phyloP scores from a whole-genome alignment of 2,888 invertebrate species.

The Drosophila mettleri region DNA sequence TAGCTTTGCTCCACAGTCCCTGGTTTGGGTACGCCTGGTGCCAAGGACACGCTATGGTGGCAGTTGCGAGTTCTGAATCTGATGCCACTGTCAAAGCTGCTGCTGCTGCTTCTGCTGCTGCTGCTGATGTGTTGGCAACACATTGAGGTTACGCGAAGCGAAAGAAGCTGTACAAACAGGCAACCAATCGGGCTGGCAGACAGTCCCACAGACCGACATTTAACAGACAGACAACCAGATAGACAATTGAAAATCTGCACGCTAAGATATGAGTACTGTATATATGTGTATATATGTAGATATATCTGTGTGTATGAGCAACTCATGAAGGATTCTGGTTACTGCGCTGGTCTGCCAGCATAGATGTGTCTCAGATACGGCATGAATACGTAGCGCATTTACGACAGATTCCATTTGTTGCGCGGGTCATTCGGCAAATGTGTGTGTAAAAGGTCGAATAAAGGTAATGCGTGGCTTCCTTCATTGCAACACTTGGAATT shows the following conservation, averaged over 20 bases:
- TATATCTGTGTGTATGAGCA: background rate
- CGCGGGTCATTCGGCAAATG: conserved; percentile 45
- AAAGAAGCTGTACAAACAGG: conserved; percentile 42
- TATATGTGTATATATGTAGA: background rate
- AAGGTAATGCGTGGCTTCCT: conserved; percentile 15
- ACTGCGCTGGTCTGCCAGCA: conserved; percentile 30
- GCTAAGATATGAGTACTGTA: conserved; percentile 49
- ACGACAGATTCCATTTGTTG: conserved; percentile 55
- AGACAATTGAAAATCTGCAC: conserved; percentile 59
- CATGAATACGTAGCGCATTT: conserved; percentile 45
- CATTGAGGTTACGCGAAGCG: conserved; percentile 75
- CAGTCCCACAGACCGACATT: conserved; percentile 16
- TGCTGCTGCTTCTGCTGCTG: conserved; percentile 17
- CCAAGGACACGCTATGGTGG: conserved; percentile 57
- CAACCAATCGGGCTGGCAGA: conserved; percentile 21
- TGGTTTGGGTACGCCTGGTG: conserved; percentile 9
- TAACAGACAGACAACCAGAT: conserved; percentile 24
- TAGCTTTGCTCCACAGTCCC: conserved; percentile 2
- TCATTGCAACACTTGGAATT: conserved; percentile 48
- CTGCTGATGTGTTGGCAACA: conserved; percentile 62
- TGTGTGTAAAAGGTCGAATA: background rate
- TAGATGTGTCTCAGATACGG: conserved; percentile 45
- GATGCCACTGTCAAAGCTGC: too few species aligned
- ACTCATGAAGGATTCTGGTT: conserved; percentile 34
- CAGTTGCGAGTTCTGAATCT: conserved; percentile 40